Evolutionary conservation across 2,113 vertebrate species (phyloP).

Genomic region (Myrmecobius fasciatus): DNA sequence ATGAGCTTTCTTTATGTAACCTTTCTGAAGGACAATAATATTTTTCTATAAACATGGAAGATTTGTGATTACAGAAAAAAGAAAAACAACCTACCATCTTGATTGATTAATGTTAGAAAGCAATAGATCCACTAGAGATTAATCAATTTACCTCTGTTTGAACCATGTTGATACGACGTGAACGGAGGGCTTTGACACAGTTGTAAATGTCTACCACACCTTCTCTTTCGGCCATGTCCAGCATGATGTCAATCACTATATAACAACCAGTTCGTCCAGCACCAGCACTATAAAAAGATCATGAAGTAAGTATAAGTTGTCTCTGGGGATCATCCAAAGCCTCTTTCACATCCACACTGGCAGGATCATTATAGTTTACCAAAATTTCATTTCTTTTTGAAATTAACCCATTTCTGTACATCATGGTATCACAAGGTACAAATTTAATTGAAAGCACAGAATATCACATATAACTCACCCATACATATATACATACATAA

Average conservation of each 20-base stretch:
- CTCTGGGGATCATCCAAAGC: background rate
- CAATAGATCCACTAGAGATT: background rate
- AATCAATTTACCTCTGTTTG: constrained; percentile 94
- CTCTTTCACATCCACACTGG: background rate
- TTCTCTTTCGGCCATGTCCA: constrained; percentile 99
- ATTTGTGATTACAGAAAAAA: constrained; percentile 24
- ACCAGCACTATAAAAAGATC: constrained; percentile 88
- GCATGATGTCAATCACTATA: constrained; percentile 99
- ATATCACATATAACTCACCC: background rate
- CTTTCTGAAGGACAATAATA: constrained; percentile 54
- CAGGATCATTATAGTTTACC: background rate
- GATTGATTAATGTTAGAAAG: background rate
- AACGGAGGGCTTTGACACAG: constrained; percentile 97
- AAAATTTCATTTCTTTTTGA: background rate
- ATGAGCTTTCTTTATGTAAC: constrained; percentile 43
- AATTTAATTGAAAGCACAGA: background rate
- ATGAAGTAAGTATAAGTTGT: background rate
- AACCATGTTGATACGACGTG: constrained; percentile 99
- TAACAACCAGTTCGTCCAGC: constrained; percentile 98
- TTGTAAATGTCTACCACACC: constrained; percentile 99
- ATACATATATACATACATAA: background rate
- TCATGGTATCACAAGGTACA: background rate
- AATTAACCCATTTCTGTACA: background rate
- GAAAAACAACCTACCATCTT: background rate
- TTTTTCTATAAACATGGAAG: constrained; percentile 25